Evolutionary conservation across 1,140 invertebrate species (phyloP).

Genomic region (Aricia agestis): DNA sequence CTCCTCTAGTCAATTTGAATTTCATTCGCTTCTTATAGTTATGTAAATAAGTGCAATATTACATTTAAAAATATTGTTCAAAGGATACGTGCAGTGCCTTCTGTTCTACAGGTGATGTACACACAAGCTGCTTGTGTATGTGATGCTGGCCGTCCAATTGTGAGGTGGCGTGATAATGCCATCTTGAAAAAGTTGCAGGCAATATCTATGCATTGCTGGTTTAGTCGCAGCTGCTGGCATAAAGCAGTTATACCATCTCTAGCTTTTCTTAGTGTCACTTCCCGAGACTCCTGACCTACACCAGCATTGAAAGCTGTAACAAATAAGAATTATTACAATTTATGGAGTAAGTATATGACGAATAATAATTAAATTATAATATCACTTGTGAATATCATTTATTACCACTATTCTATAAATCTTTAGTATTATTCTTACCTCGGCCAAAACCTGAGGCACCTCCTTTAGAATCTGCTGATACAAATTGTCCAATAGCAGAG

Average conservation of each 20-base stretch:
- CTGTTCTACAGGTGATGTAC: constrained; percentile 97
- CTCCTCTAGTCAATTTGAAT: no score
- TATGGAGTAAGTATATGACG: no score
- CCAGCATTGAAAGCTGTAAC: constrained; percentile 85
- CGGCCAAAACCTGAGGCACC: constrained; percentile 85
- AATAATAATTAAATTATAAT: no score
- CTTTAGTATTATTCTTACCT: constrained; percentile 63
- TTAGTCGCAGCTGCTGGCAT: constrained; percentile 88
- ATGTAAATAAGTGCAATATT: neutral
- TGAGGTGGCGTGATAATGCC: constrained; percentile 91
- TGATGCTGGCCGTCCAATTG: constrained; percentile 92
- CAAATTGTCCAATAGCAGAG: constrained; percentile 94
- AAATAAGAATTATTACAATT: neutral
- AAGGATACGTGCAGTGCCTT: constrained; percentile 95
- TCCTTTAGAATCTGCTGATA: constrained; percentile 90
- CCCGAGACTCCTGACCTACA: constrained; percentile 90
- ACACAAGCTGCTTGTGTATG: constrained; percentile 98
- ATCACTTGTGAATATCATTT: no score
- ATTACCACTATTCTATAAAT: neutral
- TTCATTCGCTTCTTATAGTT: no score
- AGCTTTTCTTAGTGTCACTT: constrained; percentile 93
- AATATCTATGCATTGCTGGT: constrained; percentile 93
- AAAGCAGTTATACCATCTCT: constrained; percentile 86
- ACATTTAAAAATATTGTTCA: constrained; percentile 29
- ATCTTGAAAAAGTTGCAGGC: constrained; percentile 98